Percentiles rank a stretch among this genome's conserved stretches.
Evolutionary conservation across 2,888 invertebrate genomes (phyloP).

Genomic region (Thecophora atra): DNA sequence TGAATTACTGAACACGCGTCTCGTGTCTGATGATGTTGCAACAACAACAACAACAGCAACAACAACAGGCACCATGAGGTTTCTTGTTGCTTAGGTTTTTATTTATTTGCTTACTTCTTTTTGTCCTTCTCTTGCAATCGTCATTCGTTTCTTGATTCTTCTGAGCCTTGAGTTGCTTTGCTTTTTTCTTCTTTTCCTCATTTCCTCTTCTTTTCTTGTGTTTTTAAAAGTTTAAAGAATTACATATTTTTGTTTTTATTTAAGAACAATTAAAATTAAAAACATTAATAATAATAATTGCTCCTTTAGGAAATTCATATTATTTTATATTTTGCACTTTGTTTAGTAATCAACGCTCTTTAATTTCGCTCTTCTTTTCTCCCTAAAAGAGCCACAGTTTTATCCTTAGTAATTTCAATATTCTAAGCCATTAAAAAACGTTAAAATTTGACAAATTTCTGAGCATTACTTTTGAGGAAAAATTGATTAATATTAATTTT

Average conservation of each 20-base stretch:
- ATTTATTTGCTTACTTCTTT: conserved; percentile 30
- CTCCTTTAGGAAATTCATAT: too few species aligned
- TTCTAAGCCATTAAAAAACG: too few species aligned
- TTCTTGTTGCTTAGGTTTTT: conserved; percentile 29
- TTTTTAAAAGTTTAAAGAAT: background rate
- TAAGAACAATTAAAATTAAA: too few species aligned
- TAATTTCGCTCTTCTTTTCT: too few species aligned
- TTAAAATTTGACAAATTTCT: too few species aligned
- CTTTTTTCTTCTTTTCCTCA: background rate
- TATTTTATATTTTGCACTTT: too few species aligned
- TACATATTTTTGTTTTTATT: conserved; percentile 1
- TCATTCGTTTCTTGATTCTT: background rate
- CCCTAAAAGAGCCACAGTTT: too few species aligned
- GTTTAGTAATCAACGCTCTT: too few species aligned
- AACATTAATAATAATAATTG: too few species aligned
- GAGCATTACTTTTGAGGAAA: too few species aligned
- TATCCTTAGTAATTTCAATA: too few species aligned
- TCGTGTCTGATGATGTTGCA: conserved; percentile 60
- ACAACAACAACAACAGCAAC: conserved; percentile 45
- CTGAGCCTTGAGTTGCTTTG: background rate
- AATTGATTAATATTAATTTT: too few species aligned
- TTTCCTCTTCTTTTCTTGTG: background rate
- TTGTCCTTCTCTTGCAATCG: conserved; percentile 5
- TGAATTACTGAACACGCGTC: conserved; percentile 66
- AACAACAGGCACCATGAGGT: background rate